These are phyloP conservation scores for Folsomia candida DNA, from an alignment of 2,888 invertebrate species.

Conservation along the genomic window DNA sequence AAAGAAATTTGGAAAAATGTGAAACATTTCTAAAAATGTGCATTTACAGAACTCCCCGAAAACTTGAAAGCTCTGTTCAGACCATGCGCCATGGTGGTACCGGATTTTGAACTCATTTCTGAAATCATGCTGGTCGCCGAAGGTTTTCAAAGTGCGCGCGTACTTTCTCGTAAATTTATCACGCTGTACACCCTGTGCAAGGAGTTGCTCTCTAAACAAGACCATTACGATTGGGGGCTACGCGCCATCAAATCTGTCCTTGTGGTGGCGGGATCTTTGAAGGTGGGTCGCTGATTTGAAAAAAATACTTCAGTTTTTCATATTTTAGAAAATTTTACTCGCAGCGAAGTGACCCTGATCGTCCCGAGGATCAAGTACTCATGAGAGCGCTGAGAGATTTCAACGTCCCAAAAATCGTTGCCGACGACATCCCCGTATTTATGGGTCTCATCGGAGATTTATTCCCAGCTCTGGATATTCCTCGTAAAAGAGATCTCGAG, in stretches of 20 bases:
- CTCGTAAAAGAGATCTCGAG: constrained; percentile 86
- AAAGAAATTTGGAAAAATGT: too few relatives aligned
- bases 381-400: constrained; percentile 95
- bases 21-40: too few relatives aligned
- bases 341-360: constrained; percentile 86
- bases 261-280: constrained; percentile 91
- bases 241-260: constrained; percentile 94
- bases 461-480: constrained; percentile 93
- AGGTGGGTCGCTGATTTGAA: constrained; percentile 68
- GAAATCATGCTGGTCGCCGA: constrained; percentile 88
- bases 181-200: constrained; percentile 92
- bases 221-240: constrained; percentile 97
- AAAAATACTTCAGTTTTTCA: too few relatives aligned
- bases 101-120: constrained; percentile 82
- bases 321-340: too few relatives aligned
- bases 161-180: constrained; percentile 90
- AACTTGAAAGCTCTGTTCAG: constrained; percentile 63
- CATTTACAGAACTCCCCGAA: constrained; percentile 76
- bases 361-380: constrained; percentile 93
- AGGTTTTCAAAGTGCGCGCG: constrained; percentile 91
- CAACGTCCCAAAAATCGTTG: constrained; percentile 92
- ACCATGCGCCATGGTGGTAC: constrained; percentile 97
- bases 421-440: constrained; percentile 92
- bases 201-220: constrained; percentile 69
- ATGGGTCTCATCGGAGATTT: constrained; percentile 95